phyloP scores from a whole-genome alignment of 2,888 invertebrate genomes.

The Eledona agricola region DNA sequence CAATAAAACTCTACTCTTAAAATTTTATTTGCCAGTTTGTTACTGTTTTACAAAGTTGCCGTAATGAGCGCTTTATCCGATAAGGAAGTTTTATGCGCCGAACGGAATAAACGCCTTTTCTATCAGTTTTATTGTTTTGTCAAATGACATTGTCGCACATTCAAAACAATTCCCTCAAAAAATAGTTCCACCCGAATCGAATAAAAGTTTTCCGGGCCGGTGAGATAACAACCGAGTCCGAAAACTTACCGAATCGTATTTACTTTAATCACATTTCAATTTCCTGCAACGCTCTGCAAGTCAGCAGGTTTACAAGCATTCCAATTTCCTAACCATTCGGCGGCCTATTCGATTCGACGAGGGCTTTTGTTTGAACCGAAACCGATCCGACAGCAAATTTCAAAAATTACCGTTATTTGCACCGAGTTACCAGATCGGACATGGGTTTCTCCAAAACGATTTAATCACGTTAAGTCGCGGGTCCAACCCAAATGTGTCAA shows the following conservation, averaged over 20 bases:
- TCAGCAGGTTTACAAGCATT: conserved; percentile 41
- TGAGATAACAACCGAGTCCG: conserved; percentile 30
- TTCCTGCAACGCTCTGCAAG: conserved; percentile 47
- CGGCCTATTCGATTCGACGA: conserved; percentile 26
- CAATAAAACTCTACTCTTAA: conserved; percentile 35
- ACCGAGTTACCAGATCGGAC: too few species aligned
- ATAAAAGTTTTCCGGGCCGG: conserved; percentile 21
- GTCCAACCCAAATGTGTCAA: too few species aligned
- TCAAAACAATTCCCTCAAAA: neutral
- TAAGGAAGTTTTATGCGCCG: conserved; percentile 39
- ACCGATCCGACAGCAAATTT: conserved; percentile 5
- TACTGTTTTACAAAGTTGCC: conserved; percentile 36
- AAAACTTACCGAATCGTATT: conserved; percentile 47
- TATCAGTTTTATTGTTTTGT: conserved; percentile 35
- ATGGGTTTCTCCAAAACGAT: too few species aligned
- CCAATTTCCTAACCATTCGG: conserved; percentile 25
- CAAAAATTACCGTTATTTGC: too few species aligned
- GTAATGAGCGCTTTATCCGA: conserved; percentile 33
- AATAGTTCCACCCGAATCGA: too few species aligned
- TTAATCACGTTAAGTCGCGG: too few species aligned
- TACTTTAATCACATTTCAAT: conserved; percentile 54
- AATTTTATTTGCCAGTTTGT: conserved; percentile 37
- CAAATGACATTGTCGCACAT: conserved; percentile 26
- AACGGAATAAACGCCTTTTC: conserved; percentile 40
- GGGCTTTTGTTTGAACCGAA: conserved; percentile 22